Percentiles rank a stretch among this genome's conserved stretches.
These are phyloP conservation scores for Temnothorax nylanderi DNA, from an alignment of 1,140 invertebrate genomes.

Conservation along the genomic window DNA sequence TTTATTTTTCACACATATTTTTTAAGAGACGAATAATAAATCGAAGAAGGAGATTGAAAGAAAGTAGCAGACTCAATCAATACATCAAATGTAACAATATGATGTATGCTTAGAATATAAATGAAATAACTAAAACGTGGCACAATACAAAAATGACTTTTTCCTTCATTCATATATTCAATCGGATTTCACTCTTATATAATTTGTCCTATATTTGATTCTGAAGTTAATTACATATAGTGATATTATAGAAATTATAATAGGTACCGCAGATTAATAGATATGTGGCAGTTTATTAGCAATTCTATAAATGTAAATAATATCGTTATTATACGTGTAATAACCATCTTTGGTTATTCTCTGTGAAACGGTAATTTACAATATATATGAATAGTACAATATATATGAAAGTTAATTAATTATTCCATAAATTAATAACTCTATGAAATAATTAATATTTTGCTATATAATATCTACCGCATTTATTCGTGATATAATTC, in stretches of 20 bases:
- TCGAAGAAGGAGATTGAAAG: background rate
- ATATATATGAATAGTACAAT: slow-evolving; percentile 6
- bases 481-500: background rate
- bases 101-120: slow-evolving; percentile 9
- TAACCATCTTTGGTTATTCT: slow-evolving; percentile 9
- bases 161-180: background rate
- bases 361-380: slow-evolving; percentile 36
- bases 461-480: background rate
- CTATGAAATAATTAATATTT: slow-evolving; percentile 1
- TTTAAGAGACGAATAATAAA: background rate
- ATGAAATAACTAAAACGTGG: background rate
- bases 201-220: background rate
- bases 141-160: background rate
- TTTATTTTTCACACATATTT: background rate
- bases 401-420: slow-evolving; percentile 31
- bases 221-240: slow-evolving; percentile 15
- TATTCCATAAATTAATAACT: slow-evolving; percentile 48
- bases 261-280: slow-evolving; percentile 21
- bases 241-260: slow-evolving; percentile 12
- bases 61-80: background rate
- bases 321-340: slow-evolving; percentile 24
- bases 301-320: slow-evolving; percentile 50
- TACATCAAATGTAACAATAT: background rate
- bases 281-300: slow-evolving; percentile 44
- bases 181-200: background rate